These are phyloP conservation scores for Conus ventricosus DNA, from an alignment of 1,140 invertebrate species.

Conservation along the genomic window DNA sequence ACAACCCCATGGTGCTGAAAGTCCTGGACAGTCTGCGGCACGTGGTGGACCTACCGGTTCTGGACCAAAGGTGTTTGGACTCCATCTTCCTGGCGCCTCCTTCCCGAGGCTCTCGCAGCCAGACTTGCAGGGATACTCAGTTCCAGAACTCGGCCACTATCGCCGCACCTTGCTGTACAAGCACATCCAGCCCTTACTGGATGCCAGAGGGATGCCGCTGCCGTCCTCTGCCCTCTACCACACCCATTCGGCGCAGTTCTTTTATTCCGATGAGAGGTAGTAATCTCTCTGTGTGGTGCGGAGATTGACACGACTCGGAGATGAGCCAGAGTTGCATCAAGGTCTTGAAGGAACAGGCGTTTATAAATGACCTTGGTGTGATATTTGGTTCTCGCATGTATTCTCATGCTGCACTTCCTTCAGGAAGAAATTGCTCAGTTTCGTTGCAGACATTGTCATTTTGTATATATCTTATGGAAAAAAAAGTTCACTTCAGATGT, in stretches of 20 bases:
- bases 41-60: slow-evolving; percentile 15
- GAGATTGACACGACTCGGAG: background rate
- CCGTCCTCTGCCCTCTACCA: slow-evolving; percentile 17
- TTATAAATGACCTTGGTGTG: background rate
- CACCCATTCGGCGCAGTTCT: slow-evolving; percentile 15
- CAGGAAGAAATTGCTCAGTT: background rate
- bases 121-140: slow-evolving; percentile 16
- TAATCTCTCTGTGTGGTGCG: background rate
- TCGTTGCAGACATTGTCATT: background rate
- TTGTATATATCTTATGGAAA: too few species aligned
- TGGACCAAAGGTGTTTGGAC: slow-evolving; percentile 33
- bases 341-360: background rate
- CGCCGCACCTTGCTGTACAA: slow-evolving; percentile 33
- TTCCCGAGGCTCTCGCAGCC: slow-evolving; percentile 4
- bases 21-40: slow-evolving; percentile 29
- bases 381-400: background rate
- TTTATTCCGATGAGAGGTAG: slow-evolving; percentile 30
- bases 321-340: background rate
- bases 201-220: slow-evolving; percentile 9
- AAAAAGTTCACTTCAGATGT: too few species aligned
- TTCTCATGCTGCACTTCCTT: background rate
- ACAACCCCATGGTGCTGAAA: slow-evolving; percentile 23
- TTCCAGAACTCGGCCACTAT: slow-evolving; percentile 34
- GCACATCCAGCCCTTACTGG: slow-evolving; percentile 33
- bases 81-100: slow-evolving; percentile 32